These are phyloP conservation scores for Magallana angulata DNA, from an alignment of 1,140 invertebrate species.

Conservation along the genomic window DNA sequence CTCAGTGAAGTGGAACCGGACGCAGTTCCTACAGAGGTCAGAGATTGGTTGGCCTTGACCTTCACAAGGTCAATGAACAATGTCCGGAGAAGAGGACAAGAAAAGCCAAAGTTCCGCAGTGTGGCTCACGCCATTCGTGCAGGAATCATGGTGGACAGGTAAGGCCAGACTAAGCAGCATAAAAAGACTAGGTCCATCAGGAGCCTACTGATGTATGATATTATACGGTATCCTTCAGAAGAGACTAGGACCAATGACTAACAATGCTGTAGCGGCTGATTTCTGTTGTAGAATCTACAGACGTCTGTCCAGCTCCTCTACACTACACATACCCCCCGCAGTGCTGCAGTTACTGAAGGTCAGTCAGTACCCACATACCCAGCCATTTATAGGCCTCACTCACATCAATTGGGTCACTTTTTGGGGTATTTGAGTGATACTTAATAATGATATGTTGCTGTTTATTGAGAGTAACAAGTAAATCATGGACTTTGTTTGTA, in stretches of 20 bases:
- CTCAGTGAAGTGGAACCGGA: conserved; percentile 96
- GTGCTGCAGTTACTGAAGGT: conserved; percentile 94
- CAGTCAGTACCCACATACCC: conserved; percentile 56
- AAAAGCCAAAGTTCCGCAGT: conserved; percentile 88
- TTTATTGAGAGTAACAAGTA: background rate
- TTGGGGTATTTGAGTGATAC: too few species aligned
- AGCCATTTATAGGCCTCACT: too few species aligned
- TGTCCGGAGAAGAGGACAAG: conserved; percentile 77
- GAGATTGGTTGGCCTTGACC: conserved; percentile 98
- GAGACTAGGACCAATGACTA: too few species aligned
- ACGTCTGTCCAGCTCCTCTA: conserved; percentile 49
- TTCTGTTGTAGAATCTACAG: conserved; percentile 51
- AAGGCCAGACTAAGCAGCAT: conserved; percentile 16
- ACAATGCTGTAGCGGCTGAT: background rate
- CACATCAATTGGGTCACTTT: too few species aligned
- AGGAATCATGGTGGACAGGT: conserved; percentile 97
- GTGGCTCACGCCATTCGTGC: conserved; percentile 98
- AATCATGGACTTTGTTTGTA: conserved; percentile 59
- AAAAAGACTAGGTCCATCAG: too few species aligned
- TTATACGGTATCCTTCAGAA: too few species aligned
- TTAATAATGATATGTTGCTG: too few species aligned
- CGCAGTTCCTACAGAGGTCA: conserved; percentile 95
- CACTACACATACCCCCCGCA: conserved; percentile 81
- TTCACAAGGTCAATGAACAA: conserved; percentile 88
- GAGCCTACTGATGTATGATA: too few species aligned